Conservation (phyloP, 2,797 vertebrate genomes). For the Arremon brunneinucha region DNA sequence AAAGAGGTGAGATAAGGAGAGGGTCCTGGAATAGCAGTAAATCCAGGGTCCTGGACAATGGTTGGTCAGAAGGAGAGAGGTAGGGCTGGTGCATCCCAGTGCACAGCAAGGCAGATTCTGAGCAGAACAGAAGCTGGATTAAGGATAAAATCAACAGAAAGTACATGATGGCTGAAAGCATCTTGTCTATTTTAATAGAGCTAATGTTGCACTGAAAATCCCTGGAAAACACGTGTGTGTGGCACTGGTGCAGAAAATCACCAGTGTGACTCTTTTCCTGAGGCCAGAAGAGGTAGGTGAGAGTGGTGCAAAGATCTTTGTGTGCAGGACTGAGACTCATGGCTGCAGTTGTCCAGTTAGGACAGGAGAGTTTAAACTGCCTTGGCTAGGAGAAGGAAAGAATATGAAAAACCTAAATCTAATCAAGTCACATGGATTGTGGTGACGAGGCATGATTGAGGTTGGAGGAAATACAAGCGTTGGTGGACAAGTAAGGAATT, state of each 20-base stretch:
- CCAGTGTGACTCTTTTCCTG: not conserved
- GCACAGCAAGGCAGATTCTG: not conserved
- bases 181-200: not conserved
- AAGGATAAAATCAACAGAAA: slow-evolving; percentile 23
- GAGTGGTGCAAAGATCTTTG: not conserved
- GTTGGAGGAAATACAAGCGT: not conserved
- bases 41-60: not conserved
- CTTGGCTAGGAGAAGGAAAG: not conserved
- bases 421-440: not conserved
- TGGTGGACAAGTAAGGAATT: not conserved
- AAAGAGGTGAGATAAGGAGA: slow-evolving; percentile 56
- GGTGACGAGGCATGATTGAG: accelerated
- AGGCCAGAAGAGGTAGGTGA: not conserved
- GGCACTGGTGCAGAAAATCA: not conserved
- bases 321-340: not conserved
- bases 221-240: not conserved
- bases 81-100: not conserved
- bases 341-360: not conserved
- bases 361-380: not conserved
- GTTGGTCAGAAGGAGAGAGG: slow-evolving; percentile 3
- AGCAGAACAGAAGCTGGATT: slow-evolving; percentile 38
- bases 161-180: not conserved
- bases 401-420: not conserved
- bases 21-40: slow-evolving; percentile 58
- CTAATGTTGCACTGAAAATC: not conserved